Percentiles rank a stretch among this genome's conserved stretches.
Evolutionary conservation across 2,113 vertebrate species (phyloP).

Genomic region (Halichoerus grypus): DNA sequence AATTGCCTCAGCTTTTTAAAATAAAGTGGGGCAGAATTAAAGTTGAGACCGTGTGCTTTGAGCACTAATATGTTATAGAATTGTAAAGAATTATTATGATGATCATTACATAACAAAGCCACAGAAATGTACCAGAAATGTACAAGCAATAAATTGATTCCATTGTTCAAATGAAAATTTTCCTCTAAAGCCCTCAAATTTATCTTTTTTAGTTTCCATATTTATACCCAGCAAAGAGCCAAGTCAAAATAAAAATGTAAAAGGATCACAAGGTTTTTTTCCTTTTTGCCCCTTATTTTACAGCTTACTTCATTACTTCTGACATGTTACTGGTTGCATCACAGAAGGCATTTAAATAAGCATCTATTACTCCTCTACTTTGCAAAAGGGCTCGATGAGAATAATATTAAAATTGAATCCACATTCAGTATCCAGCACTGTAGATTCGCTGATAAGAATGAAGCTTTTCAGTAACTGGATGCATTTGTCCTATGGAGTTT

Average conservation of each 20-base stretch:
- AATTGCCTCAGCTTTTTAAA: conserved; percentile 3
- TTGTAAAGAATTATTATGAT: background rate
- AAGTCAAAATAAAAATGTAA: background rate
- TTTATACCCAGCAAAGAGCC: background rate
- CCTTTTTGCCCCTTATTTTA: background rate
- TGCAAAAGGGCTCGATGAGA: background rate
- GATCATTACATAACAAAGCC: background rate
- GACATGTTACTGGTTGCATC: background rate
- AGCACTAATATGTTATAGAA: background rate
- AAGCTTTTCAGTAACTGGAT: background rate
- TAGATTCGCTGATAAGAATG: background rate
- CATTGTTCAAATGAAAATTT: background rate
- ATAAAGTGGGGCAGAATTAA: background rate
- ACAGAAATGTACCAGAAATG: background rate
- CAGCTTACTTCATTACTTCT: background rate
- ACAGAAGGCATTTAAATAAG: background rate
- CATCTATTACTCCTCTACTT: background rate
- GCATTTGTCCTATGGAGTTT: background rate
- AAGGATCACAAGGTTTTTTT: background rate
- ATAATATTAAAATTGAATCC: background rate
- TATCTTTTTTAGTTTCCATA: background rate
- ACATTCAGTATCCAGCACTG: background rate
- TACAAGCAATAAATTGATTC: background rate
- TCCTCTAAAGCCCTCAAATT: background rate
- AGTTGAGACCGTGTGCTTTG: background rate